Evolutionary conservation across 2,113 vertebrate species (phyloP).

Genomic region (Lucifuga dentata): DNA sequence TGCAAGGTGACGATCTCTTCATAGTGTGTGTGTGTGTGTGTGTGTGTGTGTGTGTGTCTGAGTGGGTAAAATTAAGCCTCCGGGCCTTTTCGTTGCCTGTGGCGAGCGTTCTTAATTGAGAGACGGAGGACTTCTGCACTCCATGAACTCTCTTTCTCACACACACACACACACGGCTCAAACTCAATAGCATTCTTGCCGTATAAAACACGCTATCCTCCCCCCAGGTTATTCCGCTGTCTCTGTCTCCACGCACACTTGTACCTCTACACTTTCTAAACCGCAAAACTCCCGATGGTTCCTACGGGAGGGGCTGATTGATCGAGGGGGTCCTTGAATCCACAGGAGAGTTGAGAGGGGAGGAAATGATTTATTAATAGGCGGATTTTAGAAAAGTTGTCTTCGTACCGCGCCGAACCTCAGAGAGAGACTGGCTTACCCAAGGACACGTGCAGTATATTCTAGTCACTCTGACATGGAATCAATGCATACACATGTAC

Average conservation of each 20-base stretch:
- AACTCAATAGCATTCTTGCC: conserved; percentile 15
- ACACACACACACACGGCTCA: conserved; percentile 5
- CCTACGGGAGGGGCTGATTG: conserved; percentile 22
- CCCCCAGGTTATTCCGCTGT: conserved; percentile 18
- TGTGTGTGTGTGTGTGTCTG: too few relatives aligned
- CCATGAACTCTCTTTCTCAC: neutral
- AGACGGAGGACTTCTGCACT: conserved; percentile 11
- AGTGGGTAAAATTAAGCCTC: conserved; percentile 3
- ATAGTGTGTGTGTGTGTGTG: too few relatives aligned
- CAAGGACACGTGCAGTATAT: neutral
- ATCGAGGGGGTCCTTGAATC: conserved; percentile 31
- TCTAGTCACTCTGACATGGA: neutral
- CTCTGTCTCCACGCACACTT: conserved; percentile 32
- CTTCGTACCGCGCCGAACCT: conserved; percentile 13
- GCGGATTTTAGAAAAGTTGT: neutral
- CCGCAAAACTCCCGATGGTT: too few relatives aligned
- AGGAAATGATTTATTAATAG: conserved; percentile 53
- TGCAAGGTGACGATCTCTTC: too few relatives aligned
- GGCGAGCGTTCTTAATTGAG: conserved; percentile 51
- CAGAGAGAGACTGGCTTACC: conserved; percentile 8
- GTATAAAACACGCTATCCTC: conserved; percentile 40
- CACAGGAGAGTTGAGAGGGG: conserved; percentile 11
- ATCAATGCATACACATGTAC: neutral
- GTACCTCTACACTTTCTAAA: conserved; percentile 2
- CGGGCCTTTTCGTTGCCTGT: conserved; percentile 11